Conservation (phyloP, 1,140 invertebrate species). For the Drosophila insularis region DNA sequence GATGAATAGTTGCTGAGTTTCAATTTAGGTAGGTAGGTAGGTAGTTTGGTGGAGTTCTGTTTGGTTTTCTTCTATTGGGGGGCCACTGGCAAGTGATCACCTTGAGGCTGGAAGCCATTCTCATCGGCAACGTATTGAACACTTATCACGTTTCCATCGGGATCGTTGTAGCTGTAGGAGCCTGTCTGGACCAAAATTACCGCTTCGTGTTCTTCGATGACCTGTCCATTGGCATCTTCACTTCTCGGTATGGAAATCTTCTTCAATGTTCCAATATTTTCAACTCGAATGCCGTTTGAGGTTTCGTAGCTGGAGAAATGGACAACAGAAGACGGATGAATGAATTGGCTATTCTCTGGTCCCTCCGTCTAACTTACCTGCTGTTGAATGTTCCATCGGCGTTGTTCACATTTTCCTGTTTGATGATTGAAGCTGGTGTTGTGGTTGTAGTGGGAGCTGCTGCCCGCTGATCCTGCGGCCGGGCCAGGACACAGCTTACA, state of each 20-base stretch:
- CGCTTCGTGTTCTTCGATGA: slow-evolving; percentile 83
- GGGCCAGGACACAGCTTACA: slow-evolving; percentile 63
- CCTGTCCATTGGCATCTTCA: slow-evolving; percentile 83
- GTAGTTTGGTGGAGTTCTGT: no score
- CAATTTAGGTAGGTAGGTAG: not conserved
- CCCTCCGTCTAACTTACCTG: slow-evolving; percentile 50
- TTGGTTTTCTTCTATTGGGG: slow-evolving; percentile 72
- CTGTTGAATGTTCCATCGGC: slow-evolving; percentile 80
- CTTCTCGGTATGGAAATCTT: slow-evolving; percentile 83
- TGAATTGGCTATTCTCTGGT: not conserved
- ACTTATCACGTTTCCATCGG: slow-evolving; percentile 87
- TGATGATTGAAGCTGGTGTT: slow-evolving; percentile 76
- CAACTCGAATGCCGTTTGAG: slow-evolving; percentile 86
- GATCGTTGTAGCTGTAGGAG: slow-evolving; percentile 88
- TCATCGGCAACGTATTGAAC: slow-evolving; percentile 89
- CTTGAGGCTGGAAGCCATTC: slow-evolving; percentile 84
- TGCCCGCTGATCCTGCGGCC: slow-evolving; percentile 65
- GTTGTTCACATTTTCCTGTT: slow-evolving; percentile 81
- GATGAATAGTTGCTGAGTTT: not conserved
- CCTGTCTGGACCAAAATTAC: slow-evolving; percentile 85
- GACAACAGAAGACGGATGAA: not conserved
- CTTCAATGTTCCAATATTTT: slow-evolving; percentile 86
- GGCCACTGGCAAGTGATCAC: slow-evolving; percentile 86
- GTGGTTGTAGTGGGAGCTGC: slow-evolving; percentile 45
- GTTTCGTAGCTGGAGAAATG: slow-evolving; percentile 84